Percentiles rank a stretch among this genome's conserved stretches.
These are phyloP conservation scores for Tympanoctomys barrerae DNA, from an alignment of 2,797 vertebrate genomes.

Conservation along the genomic window DNA sequence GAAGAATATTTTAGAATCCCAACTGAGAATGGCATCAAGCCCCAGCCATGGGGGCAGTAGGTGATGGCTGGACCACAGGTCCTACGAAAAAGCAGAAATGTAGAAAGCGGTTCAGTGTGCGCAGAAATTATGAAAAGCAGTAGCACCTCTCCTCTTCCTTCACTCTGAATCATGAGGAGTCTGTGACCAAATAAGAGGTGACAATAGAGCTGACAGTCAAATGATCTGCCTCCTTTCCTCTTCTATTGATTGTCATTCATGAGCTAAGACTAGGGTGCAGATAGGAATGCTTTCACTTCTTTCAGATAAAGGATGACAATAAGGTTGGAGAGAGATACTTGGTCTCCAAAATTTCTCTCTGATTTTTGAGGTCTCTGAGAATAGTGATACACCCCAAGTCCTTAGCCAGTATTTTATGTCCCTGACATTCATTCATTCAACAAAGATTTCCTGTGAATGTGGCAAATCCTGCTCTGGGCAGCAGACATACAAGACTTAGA, in stretches of 20 bases:
- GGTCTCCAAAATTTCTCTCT: not conserved
- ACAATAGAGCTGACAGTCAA: not conserved
- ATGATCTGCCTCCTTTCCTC: not conserved
- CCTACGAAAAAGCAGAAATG: not conserved
- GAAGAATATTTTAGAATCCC: not conserved
- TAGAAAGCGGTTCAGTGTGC: not conserved
- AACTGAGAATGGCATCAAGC: not conserved
- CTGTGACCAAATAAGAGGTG: not conserved
- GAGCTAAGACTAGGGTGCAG: not conserved
- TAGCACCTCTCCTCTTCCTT: not conserved
- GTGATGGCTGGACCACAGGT: not conserved
- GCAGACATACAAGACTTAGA: not conserved
- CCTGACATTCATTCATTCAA: slow-evolving; percentile 10
- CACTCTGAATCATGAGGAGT: not conserved
- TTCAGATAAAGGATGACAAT: not conserved
- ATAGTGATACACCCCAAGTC: not conserved
- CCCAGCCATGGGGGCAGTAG: not conserved
- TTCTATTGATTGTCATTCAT: too few species aligned
- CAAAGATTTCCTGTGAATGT: not conserved
- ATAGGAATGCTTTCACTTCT: not conserved
- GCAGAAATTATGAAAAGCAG: not conserved
- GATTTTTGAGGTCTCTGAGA: not conserved
- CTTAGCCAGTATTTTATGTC: not conserved
- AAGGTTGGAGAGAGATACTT: slow-evolving; percentile 18
- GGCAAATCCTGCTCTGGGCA: not conserved